phyloP scores from a whole-genome alignment of 2,888 invertebrate species.

The Dastarcus helophoroides region DNA sequence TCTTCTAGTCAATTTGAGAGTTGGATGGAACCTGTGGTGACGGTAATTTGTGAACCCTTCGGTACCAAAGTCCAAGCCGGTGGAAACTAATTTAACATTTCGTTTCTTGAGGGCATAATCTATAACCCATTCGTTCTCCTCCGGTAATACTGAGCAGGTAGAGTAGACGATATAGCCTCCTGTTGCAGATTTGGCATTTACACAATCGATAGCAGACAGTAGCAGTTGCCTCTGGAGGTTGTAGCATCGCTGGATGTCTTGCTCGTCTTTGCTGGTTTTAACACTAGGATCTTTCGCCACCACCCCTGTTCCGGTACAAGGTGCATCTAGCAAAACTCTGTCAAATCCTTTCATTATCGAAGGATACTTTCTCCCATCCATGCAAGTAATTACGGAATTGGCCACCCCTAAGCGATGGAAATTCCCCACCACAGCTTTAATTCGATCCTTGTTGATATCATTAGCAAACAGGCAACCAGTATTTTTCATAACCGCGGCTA shows the following conservation, averaged over 20 bases:
- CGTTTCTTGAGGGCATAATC: slow-evolving; percentile 90
- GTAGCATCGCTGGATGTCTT: slow-evolving; percentile 82
- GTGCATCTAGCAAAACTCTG: slow-evolving; percentile 91
- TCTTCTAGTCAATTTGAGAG: slow-evolving; percentile 73
- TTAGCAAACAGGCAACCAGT: slow-evolving; percentile 94
- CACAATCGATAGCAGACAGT: slow-evolving; percentile 92
- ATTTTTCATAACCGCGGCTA: slow-evolving; percentile 96
- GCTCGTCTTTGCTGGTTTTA: slow-evolving; percentile 81
- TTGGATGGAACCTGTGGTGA: slow-evolving; percentile 79
- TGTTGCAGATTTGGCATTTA: slow-evolving; percentile 80
- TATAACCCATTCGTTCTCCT: slow-evolving; percentile 97
- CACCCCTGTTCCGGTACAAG: slow-evolving; percentile 97
- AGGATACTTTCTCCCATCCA: slow-evolving; percentile 82
- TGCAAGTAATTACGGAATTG: slow-evolving; percentile 79
- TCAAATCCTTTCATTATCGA: slow-evolving; percentile 81
- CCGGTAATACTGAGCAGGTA: slow-evolving; percentile 94
- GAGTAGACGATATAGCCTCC: slow-evolving; percentile 97
- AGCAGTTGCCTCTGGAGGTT: slow-evolving; percentile 88
- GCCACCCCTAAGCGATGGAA: slow-evolving; percentile 92
- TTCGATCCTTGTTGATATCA: slow-evolving; percentile 81
- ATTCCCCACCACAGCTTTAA: slow-evolving; percentile 90
- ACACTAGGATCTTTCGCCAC: slow-evolving; percentile 95
- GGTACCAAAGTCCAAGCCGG: slow-evolving; percentile 89
- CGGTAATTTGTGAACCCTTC: slow-evolving; percentile 88
- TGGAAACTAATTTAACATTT: slow-evolving; percentile 85